These are phyloP conservation scores for Poliocrania exsul DNA, from an alignment of 2,797 vertebrate genomes.

Conservation along the genomic window DNA sequence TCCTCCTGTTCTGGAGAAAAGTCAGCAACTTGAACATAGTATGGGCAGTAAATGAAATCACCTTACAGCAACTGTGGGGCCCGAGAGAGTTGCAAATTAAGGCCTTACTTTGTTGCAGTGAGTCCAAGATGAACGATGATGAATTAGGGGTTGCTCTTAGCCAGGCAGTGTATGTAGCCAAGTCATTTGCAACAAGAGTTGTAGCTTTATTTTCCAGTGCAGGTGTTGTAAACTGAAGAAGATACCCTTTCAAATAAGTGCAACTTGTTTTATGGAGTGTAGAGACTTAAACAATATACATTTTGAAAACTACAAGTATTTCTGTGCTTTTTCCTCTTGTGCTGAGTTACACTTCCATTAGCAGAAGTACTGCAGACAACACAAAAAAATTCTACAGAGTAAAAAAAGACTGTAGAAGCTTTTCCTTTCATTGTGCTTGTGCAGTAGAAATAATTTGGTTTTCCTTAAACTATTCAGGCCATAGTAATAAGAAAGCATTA, in stretches of 20 bases:
- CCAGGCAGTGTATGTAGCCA: neutral
- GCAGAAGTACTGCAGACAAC: neutral
- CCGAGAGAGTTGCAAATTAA: constrained; percentile 66
- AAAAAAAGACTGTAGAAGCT: neutral
- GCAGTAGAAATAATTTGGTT: neutral
- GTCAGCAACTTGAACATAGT: constrained; percentile 25
- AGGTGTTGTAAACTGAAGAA: constrained; percentile 8
- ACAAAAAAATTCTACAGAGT: neutral
- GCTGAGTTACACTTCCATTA: neutral
- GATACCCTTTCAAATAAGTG: neutral
- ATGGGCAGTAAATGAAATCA: constrained; percentile 60
- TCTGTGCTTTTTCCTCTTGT: neutral
- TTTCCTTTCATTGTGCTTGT: neutral
- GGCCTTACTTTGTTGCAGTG: constrained; percentile 7
- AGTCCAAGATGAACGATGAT: constrained; percentile 46
- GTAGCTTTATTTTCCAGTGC: constrained; percentile 18
- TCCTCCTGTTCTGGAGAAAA: constrained; percentile 17
- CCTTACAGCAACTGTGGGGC: constrained; percentile 49
- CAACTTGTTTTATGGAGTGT: neutral
- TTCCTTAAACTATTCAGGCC: neutral
- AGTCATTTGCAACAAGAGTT: constrained; percentile 47
- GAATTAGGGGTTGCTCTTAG: constrained; percentile 41
- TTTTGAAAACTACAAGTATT: neutral
- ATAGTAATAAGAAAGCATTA: neutral
- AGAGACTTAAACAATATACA: neutral